Percentiles rank a stretch among this genome's conserved stretches.
phyloP scores from a whole-genome alignment of 2,113 vertebrate species.

The Origma solitaria region DNA sequence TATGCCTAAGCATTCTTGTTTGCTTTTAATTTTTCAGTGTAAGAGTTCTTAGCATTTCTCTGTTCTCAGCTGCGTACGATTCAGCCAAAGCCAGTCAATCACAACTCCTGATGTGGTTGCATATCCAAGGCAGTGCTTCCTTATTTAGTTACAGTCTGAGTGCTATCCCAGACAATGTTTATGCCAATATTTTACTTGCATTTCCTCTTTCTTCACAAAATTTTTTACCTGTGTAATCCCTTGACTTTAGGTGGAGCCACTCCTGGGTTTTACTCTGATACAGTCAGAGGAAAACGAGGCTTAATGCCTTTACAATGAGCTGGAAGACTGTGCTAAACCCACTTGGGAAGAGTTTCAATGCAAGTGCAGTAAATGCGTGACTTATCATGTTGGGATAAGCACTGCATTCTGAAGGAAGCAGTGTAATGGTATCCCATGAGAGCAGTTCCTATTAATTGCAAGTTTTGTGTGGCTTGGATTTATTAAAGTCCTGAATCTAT shows the following conservation, averaged over 20 bases:
- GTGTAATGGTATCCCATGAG: not conserved
- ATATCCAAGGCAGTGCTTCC: not conserved
- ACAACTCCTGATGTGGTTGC: not conserved
- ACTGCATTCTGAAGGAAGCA: not conserved
- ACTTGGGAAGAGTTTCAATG: not conserved
- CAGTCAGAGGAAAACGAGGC: not conserved
- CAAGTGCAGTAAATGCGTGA: not conserved
- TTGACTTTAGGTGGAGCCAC: not conserved
- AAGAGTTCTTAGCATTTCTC: not conserved
- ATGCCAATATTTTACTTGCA: not conserved
- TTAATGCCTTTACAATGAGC: not conserved
- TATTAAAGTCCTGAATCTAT: conserved; percentile 10
- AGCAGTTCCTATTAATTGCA: conserved; percentile 19
- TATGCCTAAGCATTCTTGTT: not conserved
- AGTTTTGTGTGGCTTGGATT: not conserved
- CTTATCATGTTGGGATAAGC: not conserved
- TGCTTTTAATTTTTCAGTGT: not conserved
- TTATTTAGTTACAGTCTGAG: not conserved
- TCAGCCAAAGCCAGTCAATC: not conserved
- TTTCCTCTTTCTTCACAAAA: not conserved
- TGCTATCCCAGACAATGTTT: not conserved
- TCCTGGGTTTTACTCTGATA: not conserved
- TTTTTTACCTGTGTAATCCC: not conserved
- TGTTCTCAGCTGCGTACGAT: not conserved
- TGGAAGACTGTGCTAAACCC: not conserved